Evolutionary conservation across 1,140 invertebrate species (phyloP).

Genomic region (Bombus cullumanus): DNA sequence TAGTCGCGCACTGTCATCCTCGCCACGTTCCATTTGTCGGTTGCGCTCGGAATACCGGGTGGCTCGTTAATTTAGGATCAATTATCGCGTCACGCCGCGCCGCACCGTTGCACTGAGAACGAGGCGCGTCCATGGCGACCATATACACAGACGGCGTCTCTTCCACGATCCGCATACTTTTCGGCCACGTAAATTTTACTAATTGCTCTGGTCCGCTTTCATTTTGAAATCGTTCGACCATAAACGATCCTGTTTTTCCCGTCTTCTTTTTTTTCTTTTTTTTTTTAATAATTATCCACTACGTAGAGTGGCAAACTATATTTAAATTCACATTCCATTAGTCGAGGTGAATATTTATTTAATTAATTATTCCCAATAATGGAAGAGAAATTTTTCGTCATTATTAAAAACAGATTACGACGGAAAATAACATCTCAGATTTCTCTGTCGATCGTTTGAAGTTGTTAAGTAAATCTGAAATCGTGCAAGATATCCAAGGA

Average conservation of each 20-base stretch:
- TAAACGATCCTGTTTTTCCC: neutral
- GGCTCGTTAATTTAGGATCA: conserved; percentile 75
- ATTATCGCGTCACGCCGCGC: conserved; percentile 69
- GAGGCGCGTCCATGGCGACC: conserved; percentile 44
- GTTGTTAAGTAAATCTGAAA: neutral
- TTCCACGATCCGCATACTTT: conserved; percentile 39
- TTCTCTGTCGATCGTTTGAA: neutral
- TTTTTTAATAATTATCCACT: neutral
- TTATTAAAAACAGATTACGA: neutral
- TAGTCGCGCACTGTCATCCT: conserved; percentile 57
- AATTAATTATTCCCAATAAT: neutral
- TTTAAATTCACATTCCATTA: neutral
- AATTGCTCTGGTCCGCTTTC: conserved; percentile 30
- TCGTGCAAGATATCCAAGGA: neutral
- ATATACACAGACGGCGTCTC: neutral
- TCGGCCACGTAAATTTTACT: conserved; percentile 35
- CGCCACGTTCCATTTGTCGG: conserved; percentile 61
- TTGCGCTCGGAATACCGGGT: conserved; percentile 58
- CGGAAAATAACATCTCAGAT: too few relatives aligned
- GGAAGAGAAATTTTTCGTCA: neutral
- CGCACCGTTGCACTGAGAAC: conserved; percentile 55
- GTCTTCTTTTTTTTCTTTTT: too few relatives aligned
- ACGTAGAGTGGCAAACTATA: neutral
- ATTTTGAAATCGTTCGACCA: neutral
- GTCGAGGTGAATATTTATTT: neutral